Percentiles rank a stretch among this genome's conserved stretches.
phyloP scores from a whole-genome alignment of 1,140 invertebrate species.

The Harpegnathos saltator region DNA sequence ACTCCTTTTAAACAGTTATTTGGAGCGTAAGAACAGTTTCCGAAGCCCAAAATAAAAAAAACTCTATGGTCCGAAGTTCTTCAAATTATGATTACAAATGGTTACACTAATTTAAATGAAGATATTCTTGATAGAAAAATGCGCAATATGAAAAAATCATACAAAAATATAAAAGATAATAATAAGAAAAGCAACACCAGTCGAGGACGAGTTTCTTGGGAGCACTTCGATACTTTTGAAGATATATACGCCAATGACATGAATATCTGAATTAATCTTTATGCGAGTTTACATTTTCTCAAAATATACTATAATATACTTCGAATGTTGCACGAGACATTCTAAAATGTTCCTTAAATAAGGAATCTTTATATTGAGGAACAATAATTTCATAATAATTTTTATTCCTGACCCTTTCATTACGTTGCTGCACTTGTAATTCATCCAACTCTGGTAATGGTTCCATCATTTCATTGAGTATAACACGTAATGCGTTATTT shows the following conservation, averaged over 20 bases:
- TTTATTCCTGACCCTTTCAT: neutral
- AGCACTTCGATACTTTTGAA: slow-evolving; percentile 5
- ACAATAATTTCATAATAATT: no score
- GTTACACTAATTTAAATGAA: neutral
- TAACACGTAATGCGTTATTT: neutral
- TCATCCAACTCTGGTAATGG: slow-evolving; percentile 1
- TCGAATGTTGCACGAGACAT: no score
- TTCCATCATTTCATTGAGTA: slow-evolving; percentile 11
- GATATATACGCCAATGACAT: slow-evolving; percentile 2
- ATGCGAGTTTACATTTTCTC: no score
- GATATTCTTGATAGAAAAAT: slow-evolving; percentile 9
- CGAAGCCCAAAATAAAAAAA: slow-evolving; percentile 1
- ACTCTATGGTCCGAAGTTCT: neutral
- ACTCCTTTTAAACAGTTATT: slow-evolving; percentile 6
- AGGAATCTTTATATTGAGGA: no score
- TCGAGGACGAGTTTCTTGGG: neutral
- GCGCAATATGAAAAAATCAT: slow-evolving; percentile 17
- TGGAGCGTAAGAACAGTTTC: neutral
- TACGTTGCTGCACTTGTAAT: slow-evolving; percentile 1
- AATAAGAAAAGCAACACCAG: slow-evolving; percentile 5
- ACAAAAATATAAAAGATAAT: slow-evolving; percentile 12
- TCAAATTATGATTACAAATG: neutral
- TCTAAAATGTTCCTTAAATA: no score
- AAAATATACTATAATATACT: no score
- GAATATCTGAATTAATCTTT: no score